phyloP scores from a whole-genome alignment of 1,140 invertebrate species.

The Leptoteleia sp. region DNA sequence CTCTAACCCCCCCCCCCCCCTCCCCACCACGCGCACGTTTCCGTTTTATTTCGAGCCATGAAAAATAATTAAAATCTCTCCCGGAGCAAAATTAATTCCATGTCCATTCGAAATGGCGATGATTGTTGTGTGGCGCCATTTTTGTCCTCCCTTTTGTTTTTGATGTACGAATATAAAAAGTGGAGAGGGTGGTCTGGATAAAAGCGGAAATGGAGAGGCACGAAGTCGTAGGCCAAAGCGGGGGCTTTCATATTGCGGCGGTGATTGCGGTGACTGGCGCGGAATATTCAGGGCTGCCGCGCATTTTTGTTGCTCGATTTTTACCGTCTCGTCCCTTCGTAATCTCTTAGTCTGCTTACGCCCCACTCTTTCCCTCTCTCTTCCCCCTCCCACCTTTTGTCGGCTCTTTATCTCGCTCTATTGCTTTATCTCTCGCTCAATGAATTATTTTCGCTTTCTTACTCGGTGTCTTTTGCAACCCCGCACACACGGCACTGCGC shows the following conservation, averaged over 20 bases:
- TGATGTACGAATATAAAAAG: slow-evolving; percentile 31
- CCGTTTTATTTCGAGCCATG: too few species aligned
- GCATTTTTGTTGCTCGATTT: slow-evolving; percentile 66
- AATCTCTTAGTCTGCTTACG: slow-evolving; percentile 58
- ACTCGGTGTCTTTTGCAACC: slow-evolving; percentile 37
- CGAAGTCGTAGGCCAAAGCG: slow-evolving; percentile 39
- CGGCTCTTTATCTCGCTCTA: slow-evolving; percentile 46
- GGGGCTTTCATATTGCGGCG: slow-evolving; percentile 57
- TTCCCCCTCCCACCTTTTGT: too few species aligned
- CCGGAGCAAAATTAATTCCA: slow-evolving; percentile 19
- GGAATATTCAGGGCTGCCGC: slow-evolving; percentile 60
- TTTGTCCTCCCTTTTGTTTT: slow-evolving; percentile 9
- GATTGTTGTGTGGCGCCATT: slow-evolving; percentile 35
- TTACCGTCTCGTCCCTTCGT: slow-evolving; percentile 55
- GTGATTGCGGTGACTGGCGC: slow-evolving; percentile 56
- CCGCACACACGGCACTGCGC: slow-evolving; percentile 28
- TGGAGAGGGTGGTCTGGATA: slow-evolving; percentile 32
- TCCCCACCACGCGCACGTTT: too few species aligned
- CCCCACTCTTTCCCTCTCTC: slow-evolving; percentile 37
- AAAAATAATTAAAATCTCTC: slow-evolving; percentile 40
- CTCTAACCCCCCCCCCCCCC: too few species aligned
- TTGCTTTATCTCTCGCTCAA: slow-evolving; percentile 54
- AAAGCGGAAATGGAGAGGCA: slow-evolving; percentile 55
- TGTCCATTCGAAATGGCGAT: slow-evolving; percentile 15
- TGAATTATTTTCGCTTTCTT: slow-evolving; percentile 70